A percentile compares a stretch with the other conserved stretches of the same genome.
phyloP scores from a whole-genome alignment of 2,113 vertebrate genomes.

The Nycticebus coucang region DNA sequence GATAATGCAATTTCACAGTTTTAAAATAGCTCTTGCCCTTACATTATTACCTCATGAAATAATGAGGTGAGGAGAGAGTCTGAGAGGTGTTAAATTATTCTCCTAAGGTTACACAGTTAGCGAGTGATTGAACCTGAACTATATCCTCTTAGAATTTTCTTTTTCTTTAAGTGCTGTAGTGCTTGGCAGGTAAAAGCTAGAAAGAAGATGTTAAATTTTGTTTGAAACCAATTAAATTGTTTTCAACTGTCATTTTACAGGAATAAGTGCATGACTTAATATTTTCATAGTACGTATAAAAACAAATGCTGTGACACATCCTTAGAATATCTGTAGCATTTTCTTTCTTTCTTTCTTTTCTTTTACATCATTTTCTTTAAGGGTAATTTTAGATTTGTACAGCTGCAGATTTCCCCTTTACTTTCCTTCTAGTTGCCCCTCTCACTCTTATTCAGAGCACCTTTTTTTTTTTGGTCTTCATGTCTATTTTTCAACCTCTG shows the following conservation, averaged over 20 bases:
- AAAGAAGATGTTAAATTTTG: background rate
- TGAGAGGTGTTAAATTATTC: constrained; percentile 35
- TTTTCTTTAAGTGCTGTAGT: background rate
- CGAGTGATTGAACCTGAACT: constrained; percentile 17
- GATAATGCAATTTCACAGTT: background rate
- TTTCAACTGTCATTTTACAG: background rate
- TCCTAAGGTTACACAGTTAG: constrained; percentile 16
- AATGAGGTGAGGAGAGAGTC: constrained; percentile 6
- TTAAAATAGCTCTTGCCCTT: constrained; percentile 16
- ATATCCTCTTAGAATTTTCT: background rate
- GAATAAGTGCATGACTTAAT: background rate
- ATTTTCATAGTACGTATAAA: constrained; percentile 3
- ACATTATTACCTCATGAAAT: constrained; percentile 29
- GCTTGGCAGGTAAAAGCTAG: background rate
- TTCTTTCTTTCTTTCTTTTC: no score
- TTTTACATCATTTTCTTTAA: background rate
- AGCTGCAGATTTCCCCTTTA: background rate
- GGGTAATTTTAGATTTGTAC: background rate
- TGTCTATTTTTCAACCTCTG: background rate
- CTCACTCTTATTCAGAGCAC: background rate
- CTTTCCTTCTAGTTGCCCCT: background rate
- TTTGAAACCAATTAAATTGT: background rate
- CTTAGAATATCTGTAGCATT: background rate
- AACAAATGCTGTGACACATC: background rate
- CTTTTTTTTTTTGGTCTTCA: background rate